phyloP scores from a whole-genome alignment of 2,797 vertebrate species.

The Pogoniulus pusillus region DNA sequence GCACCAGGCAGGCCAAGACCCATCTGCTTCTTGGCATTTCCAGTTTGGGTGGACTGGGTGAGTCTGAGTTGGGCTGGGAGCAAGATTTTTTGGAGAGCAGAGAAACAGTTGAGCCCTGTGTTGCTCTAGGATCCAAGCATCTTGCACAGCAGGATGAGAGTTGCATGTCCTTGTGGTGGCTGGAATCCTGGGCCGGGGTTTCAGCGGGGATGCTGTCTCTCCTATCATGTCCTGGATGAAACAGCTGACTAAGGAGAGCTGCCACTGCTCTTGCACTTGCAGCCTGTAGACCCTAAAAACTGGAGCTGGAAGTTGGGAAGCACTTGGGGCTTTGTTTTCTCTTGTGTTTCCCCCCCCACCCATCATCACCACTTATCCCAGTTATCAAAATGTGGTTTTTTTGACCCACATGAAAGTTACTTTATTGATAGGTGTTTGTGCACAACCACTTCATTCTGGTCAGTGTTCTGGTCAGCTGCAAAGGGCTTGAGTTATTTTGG shows the following conservation, averaged over 20 bases:
- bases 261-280: neutral
- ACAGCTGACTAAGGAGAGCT: neutral
- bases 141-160: neutral
- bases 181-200: neutral
- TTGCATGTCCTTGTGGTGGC: neutral
- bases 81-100: neutral
- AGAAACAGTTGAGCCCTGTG: neutral
- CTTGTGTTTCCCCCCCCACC: neutral
- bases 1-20: neutral
- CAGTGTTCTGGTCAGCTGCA: slow-evolving; percentile 9
- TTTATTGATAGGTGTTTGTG: neutral
- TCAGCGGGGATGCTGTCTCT: neutral
- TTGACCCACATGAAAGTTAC: slow-evolving; percentile 30
- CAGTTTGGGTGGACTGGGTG: neutral
- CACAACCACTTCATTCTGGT: slow-evolving; percentile 19
- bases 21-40: fast-evolving
- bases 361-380: slow-evolving; percentile 1
- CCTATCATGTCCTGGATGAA: neutral
- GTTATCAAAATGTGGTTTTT: slow-evolving; percentile 23
- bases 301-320: neutral
- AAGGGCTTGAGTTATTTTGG: neutral
- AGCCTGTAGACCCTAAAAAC: neutral
- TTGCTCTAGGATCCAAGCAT: fast-evolving
- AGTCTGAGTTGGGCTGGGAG: neutral
- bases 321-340: neutral